Percentiles rank a stretch among this genome's conserved stretches.
phyloP scores from a whole-genome alignment of 2,888 invertebrate genomes.

The Drosophila phalerata region DNA sequence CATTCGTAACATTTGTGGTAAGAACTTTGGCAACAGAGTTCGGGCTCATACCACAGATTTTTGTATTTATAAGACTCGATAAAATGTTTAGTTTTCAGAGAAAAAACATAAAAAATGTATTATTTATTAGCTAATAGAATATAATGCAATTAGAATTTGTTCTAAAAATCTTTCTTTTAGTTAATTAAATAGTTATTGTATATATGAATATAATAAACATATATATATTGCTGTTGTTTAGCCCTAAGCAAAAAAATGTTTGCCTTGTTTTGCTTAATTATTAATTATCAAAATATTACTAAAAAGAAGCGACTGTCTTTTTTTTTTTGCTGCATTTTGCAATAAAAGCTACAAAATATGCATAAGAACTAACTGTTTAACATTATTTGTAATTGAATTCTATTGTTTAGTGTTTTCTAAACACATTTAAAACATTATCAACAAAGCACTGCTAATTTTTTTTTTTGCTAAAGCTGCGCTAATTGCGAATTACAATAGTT shows the following conservation, averaged over 20 bases:
- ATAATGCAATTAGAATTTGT: constrained; percentile 70
- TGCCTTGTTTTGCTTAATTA: constrained; percentile 31
- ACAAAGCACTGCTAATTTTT: constrained; percentile 74
- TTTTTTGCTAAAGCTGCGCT: constrained; percentile 72
- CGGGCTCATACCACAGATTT: not conserved
- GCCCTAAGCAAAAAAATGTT: constrained; percentile 44
- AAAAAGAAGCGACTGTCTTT: constrained; percentile 24
- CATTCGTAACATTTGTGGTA: constrained; percentile 37
- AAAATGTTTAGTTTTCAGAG: constrained; percentile 39
- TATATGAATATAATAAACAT: constrained; percentile 40
- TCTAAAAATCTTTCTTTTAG: constrained; percentile 60
- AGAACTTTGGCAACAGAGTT: constrained; percentile 26
- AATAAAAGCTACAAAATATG: constrained; percentile 59
- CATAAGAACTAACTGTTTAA: constrained; percentile 52
- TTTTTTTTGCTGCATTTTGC: constrained; percentile 39
- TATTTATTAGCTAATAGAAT: constrained; percentile 71
- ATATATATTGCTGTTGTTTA: constrained; percentile 65
- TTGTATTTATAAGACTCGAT: not conserved
- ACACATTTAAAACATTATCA: constrained; percentile 63
- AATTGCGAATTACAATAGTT: constrained; percentile 62
- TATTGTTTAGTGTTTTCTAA: constrained; percentile 55
- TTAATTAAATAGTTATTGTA: constrained; percentile 49
- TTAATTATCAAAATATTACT: constrained; percentile 47
- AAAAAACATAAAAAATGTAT: constrained; percentile 63
- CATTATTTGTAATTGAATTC: constrained; percentile 45